phyloP scores from a whole-genome alignment of 2,888 invertebrate species.

The Epiblema foenella region DNA sequence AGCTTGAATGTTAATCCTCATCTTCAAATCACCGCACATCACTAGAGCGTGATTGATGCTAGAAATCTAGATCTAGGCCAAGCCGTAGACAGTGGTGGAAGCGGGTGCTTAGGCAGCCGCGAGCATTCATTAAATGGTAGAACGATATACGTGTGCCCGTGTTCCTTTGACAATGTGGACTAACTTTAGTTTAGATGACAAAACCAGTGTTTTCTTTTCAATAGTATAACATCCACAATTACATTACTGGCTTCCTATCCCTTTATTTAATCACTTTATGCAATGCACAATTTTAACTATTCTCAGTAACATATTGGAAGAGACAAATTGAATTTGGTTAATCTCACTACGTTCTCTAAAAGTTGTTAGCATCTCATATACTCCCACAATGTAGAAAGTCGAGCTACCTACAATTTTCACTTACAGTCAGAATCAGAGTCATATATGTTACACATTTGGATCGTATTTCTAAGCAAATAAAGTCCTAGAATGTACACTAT shows the following conservation, averaged over 20 bases:
- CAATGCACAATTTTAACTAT: too few relatives aligned
- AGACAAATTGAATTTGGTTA: too few relatives aligned
- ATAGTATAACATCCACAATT: neutral
- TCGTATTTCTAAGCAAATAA: too few relatives aligned
- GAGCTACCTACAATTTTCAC: too few relatives aligned
- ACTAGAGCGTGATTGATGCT: conserved; percentile 2
- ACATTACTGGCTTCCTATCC: neutral
- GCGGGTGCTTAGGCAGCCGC: conserved; percentile 5
- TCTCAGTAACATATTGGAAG: too few relatives aligned
- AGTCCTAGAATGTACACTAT: too few relatives aligned
- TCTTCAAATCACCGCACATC: neutral
- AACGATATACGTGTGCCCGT: neutral
- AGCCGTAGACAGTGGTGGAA: neutral
- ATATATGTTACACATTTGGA: too few relatives aligned
- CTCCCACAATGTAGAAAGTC: too few relatives aligned
- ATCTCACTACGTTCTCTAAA: too few relatives aligned
- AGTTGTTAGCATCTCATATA: too few relatives aligned
- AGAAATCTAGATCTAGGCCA: conserved; percentile 7
- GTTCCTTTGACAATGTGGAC: neutral
- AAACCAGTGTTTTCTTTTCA: neutral
- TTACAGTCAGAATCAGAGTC: too few relatives aligned
- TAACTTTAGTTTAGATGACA: neutral
- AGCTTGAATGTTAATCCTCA: neutral
- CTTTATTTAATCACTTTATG: too few relatives aligned
- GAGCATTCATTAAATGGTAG: conserved; percentile 2